Percentiles rank a stretch among this genome's conserved stretches.
Evolutionary conservation across 92 coral and sea anemone genomes (phyloP).

Genomic region (Muricea muricata): DNA sequence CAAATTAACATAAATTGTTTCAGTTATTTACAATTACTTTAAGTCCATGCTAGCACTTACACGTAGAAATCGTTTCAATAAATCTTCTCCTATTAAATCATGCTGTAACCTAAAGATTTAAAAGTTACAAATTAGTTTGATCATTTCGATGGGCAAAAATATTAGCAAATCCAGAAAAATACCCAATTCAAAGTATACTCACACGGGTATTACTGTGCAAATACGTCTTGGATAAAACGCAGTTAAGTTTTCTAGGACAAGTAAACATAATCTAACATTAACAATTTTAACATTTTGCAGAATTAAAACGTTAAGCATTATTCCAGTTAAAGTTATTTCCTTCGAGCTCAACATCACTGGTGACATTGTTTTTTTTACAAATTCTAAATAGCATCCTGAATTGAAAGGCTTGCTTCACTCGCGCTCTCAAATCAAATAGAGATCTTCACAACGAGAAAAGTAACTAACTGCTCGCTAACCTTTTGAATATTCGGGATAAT

Average conservation of each 20-base stretch:
- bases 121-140: no score
- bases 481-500: conserved; percentile 77
- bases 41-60: neutral
- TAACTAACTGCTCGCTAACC: neutral
- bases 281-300: no score
- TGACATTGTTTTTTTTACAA: no score
- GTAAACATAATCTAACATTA: neutral
- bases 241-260: neutral
- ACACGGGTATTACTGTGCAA: conserved; percentile 14
- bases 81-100: conserved; percentile 19
- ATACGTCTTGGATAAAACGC: conserved; percentile 24
- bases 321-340: no score
- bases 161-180: neutral
- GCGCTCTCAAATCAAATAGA: no score
- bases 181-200: neutral
- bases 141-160: neutral
- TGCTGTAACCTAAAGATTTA: neutral
- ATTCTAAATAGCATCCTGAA: no score
- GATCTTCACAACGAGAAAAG: no score
- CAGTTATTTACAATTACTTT: no score
- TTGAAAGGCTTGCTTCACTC: no score
- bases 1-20: no score
- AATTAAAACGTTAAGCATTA: no score
- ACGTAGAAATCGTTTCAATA: conserved; percentile 18
- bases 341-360: no score